Evolutionary conservation across 1,140 invertebrate genomes (phyloP), one percentile per base, ranked within the genome.

Genomic region (Muscidifurax raptorellus): DNA sequence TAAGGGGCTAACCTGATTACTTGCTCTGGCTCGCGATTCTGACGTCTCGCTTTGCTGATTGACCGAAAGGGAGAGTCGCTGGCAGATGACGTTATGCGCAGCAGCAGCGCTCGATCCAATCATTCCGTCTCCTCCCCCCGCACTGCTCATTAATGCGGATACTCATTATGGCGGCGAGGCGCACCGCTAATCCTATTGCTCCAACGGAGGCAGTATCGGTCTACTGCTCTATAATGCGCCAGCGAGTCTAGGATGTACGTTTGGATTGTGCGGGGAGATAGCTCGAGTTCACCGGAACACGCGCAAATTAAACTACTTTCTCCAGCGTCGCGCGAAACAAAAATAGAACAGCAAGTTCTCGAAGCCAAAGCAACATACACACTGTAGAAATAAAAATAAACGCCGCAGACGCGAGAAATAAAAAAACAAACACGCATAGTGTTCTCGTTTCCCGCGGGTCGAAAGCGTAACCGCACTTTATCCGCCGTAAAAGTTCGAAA

Each of bases 1-100:
- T 0, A 59, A 59, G 44, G 13, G 88, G 52, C 85, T 92, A 92
- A 92, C 88, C 85, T 88, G 90, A 92, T 92, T 91, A 91, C 89
- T 86, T 80, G 83, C 86, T 87, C 85, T 82, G 86, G 64, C 85
- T 59, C 87, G 83, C 88, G 88, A 90, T 90, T 91, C 90, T 90
- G 89, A 90, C 89, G 87, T 92, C 86, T 86, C 87, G 86, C 77
- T 87, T 85, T 82, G 88, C 87, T 90, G 90, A 92, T 90, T 91
- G 87, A 90, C 87, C 88, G 86, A 87, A 87, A 82, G 82, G 82
- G 4, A 59, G 52, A 59, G 52, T 7, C 2, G 47, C 64, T 47
- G 18, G 78, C 85, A 83, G 84, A 89, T 89, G 89, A 91, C 88
- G 89, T 89, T 88, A 89, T 86, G 86, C 71, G 52, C 86, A 83